These are phyloP conservation scores for Cremastobaeus sp. DNA, from an alignment of 2,888 invertebrate species.

Conservation along the genomic window DNA sequence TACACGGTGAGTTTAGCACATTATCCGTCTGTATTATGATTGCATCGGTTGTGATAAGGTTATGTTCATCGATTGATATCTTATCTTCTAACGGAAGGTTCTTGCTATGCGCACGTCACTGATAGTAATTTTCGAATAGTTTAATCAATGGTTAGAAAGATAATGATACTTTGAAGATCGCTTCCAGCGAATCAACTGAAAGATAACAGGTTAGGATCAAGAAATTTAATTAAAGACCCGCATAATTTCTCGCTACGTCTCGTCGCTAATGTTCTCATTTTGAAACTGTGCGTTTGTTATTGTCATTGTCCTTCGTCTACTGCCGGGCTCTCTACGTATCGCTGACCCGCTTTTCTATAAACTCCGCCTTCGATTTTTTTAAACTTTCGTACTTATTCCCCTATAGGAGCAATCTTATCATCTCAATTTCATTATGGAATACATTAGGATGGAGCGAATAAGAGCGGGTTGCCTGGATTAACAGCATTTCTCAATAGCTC, in stretches of 20 bases:
- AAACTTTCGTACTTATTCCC: slow-evolving; percentile 28
- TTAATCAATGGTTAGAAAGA: slow-evolving; percentile 63
- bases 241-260: slow-evolving; percentile 66
- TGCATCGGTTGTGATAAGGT: no score
- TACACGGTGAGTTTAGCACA: no score
- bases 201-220: slow-evolving; percentile 66
- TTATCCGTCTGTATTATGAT: no score
- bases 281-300: slow-evolving; percentile 61
- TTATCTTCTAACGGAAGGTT: slow-evolving; percentile 15
- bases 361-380: slow-evolving; percentile 24
- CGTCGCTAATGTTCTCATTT: slow-evolving; percentile 64
- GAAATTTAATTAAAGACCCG: slow-evolving; percentile 70
- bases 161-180: slow-evolving; percentile 66
- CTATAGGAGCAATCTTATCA: slow-evolving; percentile 52
- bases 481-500: slow-evolving; percentile 39
- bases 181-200: slow-evolving; percentile 49
- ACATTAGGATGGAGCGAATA: slow-evolving; percentile 55
- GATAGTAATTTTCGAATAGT: slow-evolving; percentile 59
- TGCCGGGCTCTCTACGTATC: slow-evolving; percentile 61
- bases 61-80: slow-evolving; percentile 37
- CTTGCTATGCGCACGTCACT: slow-evolving; percentile 19
- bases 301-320: slow-evolving; percentile 48
- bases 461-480: slow-evolving; percentile 60
- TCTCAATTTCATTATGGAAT: slow-evolving; percentile 63
- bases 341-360: slow-evolving; percentile 47